Evolutionary conservation across 2,113 vertebrate genomes (phyloP), one percentile per base, ranked within the genome.

Genomic region (Pelecanus crispus): DNA sequence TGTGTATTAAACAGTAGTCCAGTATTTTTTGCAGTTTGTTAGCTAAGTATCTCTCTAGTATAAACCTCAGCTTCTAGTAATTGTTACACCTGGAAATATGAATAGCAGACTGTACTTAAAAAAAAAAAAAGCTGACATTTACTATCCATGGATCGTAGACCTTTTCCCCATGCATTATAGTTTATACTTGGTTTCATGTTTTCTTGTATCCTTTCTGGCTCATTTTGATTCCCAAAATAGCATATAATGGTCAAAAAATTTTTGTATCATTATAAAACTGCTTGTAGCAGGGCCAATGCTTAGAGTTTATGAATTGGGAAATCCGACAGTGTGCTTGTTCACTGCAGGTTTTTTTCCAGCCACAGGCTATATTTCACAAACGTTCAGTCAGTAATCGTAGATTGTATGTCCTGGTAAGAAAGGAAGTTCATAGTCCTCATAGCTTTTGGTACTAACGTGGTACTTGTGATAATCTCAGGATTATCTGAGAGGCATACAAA

Each of bases 381-480:
- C 6, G 9, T 26, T 82, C 28, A 18, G 38, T 82, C 73, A 87
- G 5, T 84, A 93, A 17, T 59, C 1, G 0, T 17, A 62, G 56
- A 21, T 85, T 13, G 1, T 50, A 31, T 25, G 22, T 63, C 29
- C 62, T 80, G 3, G 1, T 72, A 59, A 68, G 66, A 65, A 70
- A 62, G 38, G 26, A 17, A 47, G 5, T 68, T 92, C 19, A 6
- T 52, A 1, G 2, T 86, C 49, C 25, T 74, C 9, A 6, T 61
- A 29, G 26, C 31, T 81, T 85, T 75, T 58, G 29, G 3, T 62
- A 26, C 18, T 71, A 3, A 56, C 0, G 0, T 28, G 34, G 25
- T 66, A 17, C 36, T 66, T 75, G 11, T n/a, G 32, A 11, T 74
- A 44, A 61, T 75, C 36, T 84, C 31, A 53, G 6, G 45, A 9